Base-by-base conservation (phyloP, 2,888 invertebrate genomes). In the Dysmachus trigonus region DNA sequence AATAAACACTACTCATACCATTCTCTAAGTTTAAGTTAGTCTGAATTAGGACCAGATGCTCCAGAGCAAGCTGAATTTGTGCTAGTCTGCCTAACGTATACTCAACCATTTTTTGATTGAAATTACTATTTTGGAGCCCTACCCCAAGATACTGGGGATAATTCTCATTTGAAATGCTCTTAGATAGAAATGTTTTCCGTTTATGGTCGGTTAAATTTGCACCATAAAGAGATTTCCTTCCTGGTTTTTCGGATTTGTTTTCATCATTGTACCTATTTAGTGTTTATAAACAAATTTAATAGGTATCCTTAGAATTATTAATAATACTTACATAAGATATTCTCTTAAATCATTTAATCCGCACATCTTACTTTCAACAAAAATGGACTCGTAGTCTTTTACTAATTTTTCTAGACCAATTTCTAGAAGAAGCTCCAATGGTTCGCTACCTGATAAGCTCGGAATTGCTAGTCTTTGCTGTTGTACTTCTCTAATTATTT, bases 401-500 rank as follows among this genome's bases (percentile, higher is more conserved):
- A 89, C 89, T 1, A 91, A 86, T 88, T 92, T 92, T 86, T 92
- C 92, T 86, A 92, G 88, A 6, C 92, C 92, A 82, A 92, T 91
- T 90, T 92, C 92, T n/a, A 92, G 86, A 22, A 92, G 88, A 27
- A 92, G 87, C 88, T 92, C 92, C 85, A 92, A 88, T 0, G 92
- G 92, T 86, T 92, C 92, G 0, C 91, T 89, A 1, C 92, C 92
- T 53, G 89, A 90, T 0, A 92, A 88, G 71, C 91, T 90, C 3
- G 92, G 92, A 88, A 92, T 90, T n/a, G 92, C 92, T 82, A 92
- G 86, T 0, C 92, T 91, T n/a, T 90, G 90, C 87, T 91, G 91
- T 38, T 91, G 90, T 38, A 92, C 87, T 88, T 91, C 91, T 7
- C 91, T 90, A 84, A 92, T 92, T 41, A 92, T 90, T 89, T 92